A percentile compares a stretch with the other conserved stretches of the same genome.
phyloP scores from a whole-genome alignment of 2,888 invertebrate genomes.

The Peribatodes rhomboidaria region DNA sequence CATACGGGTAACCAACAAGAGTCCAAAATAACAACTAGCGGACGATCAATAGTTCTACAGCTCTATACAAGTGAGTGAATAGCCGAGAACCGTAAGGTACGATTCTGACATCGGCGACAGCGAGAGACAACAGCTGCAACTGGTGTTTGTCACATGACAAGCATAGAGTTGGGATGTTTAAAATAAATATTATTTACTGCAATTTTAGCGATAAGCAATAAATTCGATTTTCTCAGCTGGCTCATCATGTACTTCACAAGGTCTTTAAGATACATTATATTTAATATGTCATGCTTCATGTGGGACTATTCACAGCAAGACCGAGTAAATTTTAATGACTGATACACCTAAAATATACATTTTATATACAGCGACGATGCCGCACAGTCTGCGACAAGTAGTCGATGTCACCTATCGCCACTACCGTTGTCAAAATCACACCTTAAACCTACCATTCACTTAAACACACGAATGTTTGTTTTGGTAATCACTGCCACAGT shows the following conservation, averaged over 20 bases:
- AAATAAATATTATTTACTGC: not conserved
- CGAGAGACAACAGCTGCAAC: not conserved
- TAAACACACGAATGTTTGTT: conserved; percentile 53
- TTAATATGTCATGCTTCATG: not conserved
- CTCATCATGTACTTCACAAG: not conserved
- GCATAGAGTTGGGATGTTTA: not conserved
- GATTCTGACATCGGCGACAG: not conserved
- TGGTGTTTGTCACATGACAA: not conserved
- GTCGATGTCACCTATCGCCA: not conserved
- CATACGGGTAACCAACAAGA: conserved; percentile 56
- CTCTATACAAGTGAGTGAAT: conserved; percentile 68
- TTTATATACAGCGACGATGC: not conserved
- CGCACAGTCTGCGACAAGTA: too few relatives aligned
- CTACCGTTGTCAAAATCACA: not conserved
- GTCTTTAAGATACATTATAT: too few relatives aligned
- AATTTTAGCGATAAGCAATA: too few relatives aligned
- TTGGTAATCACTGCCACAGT: conserved; percentile 43
- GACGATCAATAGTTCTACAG: conserved; percentile 67
- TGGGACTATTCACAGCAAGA: not conserved
- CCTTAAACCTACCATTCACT: conserved; percentile 46
- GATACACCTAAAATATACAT: not conserved
- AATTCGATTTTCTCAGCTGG: too few relatives aligned
- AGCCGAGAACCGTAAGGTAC: conserved; percentile 38
- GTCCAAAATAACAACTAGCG: conserved; percentile 67
- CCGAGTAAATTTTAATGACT: not conserved